Base-by-base conservation (phyloP, 1,140 invertebrate species). In the Drosophila auraria region DNA sequence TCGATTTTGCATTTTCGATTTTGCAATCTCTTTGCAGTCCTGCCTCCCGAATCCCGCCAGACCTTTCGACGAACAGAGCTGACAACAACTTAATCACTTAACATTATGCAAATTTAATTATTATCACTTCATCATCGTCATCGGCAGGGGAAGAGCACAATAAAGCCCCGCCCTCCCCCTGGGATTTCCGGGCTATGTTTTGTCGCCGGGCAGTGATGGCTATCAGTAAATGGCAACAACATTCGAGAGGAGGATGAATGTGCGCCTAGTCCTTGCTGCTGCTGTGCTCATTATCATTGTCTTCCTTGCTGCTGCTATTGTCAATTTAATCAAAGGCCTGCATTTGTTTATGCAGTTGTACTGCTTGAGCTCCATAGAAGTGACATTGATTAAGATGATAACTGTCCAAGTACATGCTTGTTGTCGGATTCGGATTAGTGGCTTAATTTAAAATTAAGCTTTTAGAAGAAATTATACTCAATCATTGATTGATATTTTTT, bases 61-160 rank as follows among this genome's bases (percentile, higher is more conserved):
- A 54, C 62, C 62, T 54, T 82, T 54, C 78, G 63, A 54, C 54
- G 65, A 62, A 75, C 79, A 65, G 82, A 59, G 78, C 61, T 87
- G 83, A 77, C 83, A 83, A 83, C 83, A 87, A 87, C 80, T 87
- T 87, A 87, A 87, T 87, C 83, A 87, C 83, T 87, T 87, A 87
- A 75, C 80, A 87, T 87, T 87, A 87, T 87, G 83, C 83, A 87
- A 87, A 87, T 87, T 87, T 87, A 87, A 87, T 87, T 87, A 87
- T 87, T 87, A 87, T 87, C 83, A 83, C 83, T 87, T 87, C 83
- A 87, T 87, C 80, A 78, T 83, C 83, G 77, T 70, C 76, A 72
- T 77, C 83, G 73, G 50, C 30, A 33, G 47, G 25, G 17, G 66
- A 20, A 38, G 11, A 51, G 17, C 65, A 20, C 65, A 36, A 8